Evolutionary conservation across 2,888 invertebrate genomes (phyloP).

Genomic region (Anoncus sp.): DNA sequence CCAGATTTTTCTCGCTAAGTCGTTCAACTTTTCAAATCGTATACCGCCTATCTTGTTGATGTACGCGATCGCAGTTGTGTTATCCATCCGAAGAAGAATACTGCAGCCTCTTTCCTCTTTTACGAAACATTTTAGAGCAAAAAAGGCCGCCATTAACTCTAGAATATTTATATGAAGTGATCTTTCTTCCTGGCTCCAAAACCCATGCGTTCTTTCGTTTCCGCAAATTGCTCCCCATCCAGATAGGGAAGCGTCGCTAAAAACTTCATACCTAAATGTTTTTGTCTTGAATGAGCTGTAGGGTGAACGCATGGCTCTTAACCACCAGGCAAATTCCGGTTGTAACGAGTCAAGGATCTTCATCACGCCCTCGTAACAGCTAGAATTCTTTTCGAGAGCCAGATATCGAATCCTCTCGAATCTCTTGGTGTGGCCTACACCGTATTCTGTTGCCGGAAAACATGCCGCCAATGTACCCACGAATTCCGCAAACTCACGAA

Average conservation of each 20-base stretch:
- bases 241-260: conserved; percentile 14
- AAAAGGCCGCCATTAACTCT: conserved; percentile 3
- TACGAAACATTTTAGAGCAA: conserved; percentile 2
- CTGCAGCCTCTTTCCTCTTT: background rate
- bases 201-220: conserved; percentile 15
- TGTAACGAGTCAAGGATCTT: conserved; percentile 8
- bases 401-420: conserved; percentile 50
- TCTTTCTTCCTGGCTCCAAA: conserved; percentile 67
- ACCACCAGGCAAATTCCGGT: background rate
- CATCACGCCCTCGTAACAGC: conserved; percentile 32
- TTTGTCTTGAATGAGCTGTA: conserved; percentile 8
- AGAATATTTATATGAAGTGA: conserved; percentile 17
- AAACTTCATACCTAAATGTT: conserved; percentile 1
- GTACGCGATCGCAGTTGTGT: conserved; percentile 17
- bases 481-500: conserved; percentile 58
- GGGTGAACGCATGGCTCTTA: background rate
- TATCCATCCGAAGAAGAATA: conserved; percentile 3
- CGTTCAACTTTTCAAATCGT: conserved; percentile 22
- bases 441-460: conserved; percentile 39
- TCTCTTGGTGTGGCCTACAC: conserved; percentile 8
- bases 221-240: conserved; percentile 13
- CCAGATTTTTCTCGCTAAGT: conserved; percentile 54
- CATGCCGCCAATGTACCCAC: conserved; percentile 53
- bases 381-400: conserved; percentile 27
- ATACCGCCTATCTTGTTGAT: conserved; percentile 24